These are phyloP conservation scores for Proterorhinus semilunaris DNA, from an alignment of 2,113 vertebrate species.

Conservation along the genomic window DNA sequence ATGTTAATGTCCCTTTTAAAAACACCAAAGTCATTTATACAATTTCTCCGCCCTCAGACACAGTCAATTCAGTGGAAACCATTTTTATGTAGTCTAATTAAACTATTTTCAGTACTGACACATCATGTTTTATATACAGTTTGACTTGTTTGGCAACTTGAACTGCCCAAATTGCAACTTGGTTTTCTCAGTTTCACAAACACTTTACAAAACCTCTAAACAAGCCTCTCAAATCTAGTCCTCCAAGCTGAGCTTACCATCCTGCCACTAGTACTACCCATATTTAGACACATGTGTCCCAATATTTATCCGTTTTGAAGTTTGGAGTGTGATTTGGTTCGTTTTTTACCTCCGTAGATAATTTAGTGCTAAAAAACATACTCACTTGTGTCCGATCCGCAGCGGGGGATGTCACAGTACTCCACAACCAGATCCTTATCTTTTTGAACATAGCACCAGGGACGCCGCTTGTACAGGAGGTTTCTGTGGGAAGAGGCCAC, in stretches of 20 bases:
- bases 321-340: no score
- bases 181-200: background rate
- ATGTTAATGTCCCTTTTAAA: background rate
- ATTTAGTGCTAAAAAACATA: background rate
- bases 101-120: background rate
- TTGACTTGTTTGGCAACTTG: background rate
- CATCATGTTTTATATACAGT: background rate
- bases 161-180: background rate
- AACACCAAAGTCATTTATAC: background rate
- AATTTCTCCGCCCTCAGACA: background rate
- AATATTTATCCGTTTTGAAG: no score
- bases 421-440: constrained; percentile 41
- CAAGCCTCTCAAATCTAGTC: background rate
- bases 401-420: constrained; percentile 63
- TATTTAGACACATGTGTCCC: no score
- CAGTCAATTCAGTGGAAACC: background rate
- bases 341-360: no score
- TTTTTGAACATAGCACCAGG: constrained; percentile 63
- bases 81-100: background rate
- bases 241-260: no score
- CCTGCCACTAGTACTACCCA: no score
- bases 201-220: background rate
- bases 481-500: constrained; percentile 49
- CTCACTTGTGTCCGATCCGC: constrained; percentile 28
- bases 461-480: constrained; percentile 46